phyloP scores from a whole-genome alignment of 2,113 vertebrate genomes.

The zebrafish (Danio rerio) region DNA sequence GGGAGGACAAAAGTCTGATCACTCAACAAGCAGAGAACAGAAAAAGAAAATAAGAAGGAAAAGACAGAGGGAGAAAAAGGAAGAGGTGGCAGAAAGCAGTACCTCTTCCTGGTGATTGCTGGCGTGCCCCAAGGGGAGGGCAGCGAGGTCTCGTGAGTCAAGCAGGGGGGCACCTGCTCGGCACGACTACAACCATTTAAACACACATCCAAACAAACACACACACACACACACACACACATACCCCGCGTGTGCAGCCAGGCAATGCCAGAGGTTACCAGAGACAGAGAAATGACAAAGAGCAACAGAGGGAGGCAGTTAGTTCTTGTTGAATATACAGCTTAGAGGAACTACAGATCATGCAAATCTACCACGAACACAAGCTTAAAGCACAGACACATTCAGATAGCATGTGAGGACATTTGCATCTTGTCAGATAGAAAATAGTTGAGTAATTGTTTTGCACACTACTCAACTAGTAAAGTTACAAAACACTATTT shows the following conservation, averaged over 20 bases:
- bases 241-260: constrained; percentile 63
- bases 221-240: constrained; percentile 46
- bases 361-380: constrained; percentile 44
- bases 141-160: constrained; percentile 98
- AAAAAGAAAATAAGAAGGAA: background rate
- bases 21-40: constrained; percentile 26
- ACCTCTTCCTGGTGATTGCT: constrained; percentile 99
- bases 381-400: constrained; percentile 35
- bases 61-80: too few species aligned
- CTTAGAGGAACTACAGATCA: constrained; percentile 56
- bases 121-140: constrained; percentile 99
- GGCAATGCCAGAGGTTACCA: constrained; percentile 67
- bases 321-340: constrained; percentile 64
- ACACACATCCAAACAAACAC: constrained; percentile 36
- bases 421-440: background rate
- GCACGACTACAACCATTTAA: constrained; percentile 89
- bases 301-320: constrained; percentile 64
- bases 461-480: background rate
- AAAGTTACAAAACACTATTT: background rate
- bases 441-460: background rate
- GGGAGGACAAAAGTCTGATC: background rate
- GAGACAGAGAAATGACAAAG: constrained; percentile 52
- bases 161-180: constrained; percentile 97
- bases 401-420: constrained; percentile 2
- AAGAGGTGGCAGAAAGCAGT: constrained; percentile 73